Percentiles rank a stretch among this genome's conserved stretches.
Evolutionary conservation across 2,888 invertebrate genomes (phyloP).

Genomic region (Acrobasis repandana): DNA sequence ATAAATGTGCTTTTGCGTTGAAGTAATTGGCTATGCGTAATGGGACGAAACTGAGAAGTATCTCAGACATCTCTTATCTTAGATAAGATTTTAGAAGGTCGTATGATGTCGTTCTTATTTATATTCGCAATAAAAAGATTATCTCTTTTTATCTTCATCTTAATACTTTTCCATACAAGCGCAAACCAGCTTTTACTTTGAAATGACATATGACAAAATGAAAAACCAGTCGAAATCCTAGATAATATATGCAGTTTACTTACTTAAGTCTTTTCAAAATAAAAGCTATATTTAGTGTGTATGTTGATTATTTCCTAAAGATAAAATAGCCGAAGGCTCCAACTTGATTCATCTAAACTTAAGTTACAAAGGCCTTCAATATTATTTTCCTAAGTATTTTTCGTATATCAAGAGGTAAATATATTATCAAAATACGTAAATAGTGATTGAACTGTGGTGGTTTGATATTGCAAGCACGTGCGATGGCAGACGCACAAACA

Average conservation of each 20-base stretch:
- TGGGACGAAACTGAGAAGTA: constrained; percentile 1
- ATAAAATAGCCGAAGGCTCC: too few relatives aligned
- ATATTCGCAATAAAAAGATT: constrained; percentile 8
- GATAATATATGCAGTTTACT: too few relatives aligned
- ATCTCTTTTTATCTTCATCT: neutral
- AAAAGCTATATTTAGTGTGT: too few relatives aligned
- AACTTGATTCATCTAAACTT: too few relatives aligned
- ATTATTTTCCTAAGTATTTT: too few relatives aligned
- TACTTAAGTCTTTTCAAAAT: too few relatives aligned
- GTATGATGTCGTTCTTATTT: constrained; percentile 1
- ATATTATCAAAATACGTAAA: neutral
- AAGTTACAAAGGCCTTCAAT: too few relatives aligned
- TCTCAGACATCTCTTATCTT: neutral
- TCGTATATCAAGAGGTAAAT: neutral
- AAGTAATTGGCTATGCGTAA: neutral
- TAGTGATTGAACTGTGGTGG: neutral
- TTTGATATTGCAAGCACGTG: constrained; percentile 11
- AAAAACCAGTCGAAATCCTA: too few relatives aligned
- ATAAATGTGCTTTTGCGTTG: constrained; percentile 3
- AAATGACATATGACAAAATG: too few relatives aligned
- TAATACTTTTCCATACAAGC: too few relatives aligned
- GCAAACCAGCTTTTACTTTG: too few relatives aligned
- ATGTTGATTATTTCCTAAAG: too few relatives aligned
- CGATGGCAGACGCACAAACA: constrained; percentile 8
- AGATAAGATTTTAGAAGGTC: constrained; percentile 14